Conservation (phyloP, 2,797 vertebrate genomes). For the Notolepis coatsorum region DNA sequence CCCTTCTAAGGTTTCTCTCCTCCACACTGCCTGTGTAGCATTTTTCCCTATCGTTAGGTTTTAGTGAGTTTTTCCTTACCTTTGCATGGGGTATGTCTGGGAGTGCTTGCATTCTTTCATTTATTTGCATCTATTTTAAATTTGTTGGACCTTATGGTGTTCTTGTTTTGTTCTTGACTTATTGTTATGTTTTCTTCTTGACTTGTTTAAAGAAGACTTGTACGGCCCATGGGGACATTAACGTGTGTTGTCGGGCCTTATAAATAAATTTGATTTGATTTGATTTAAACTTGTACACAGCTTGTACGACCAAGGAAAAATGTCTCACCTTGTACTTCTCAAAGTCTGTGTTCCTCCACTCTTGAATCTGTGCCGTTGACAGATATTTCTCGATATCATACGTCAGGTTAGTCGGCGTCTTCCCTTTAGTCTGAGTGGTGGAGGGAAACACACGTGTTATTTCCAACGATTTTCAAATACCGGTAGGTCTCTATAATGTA, state of each 20-base stretch:
- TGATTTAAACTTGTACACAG: background rate
- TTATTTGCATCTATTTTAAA: no score
- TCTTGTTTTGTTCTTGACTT: no score
- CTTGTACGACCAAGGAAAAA: background rate
- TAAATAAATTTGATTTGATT: background rate
- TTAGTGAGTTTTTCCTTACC: no score
- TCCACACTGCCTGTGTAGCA: no score
- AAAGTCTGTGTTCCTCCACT: conserved; percentile 81
- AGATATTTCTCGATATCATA: conserved; percentile 87
- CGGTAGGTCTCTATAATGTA: background rate
- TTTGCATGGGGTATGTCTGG: no score
- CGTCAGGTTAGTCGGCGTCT: conserved; percentile 72
- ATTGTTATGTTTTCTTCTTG: no score
- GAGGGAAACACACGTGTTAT: background rate
- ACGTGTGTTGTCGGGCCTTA: background rate
- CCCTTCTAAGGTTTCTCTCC: no score
- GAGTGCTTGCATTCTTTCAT: no score
- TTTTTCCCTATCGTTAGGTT: no score
- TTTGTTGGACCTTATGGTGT: no score
- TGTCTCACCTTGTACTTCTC: conserved; percentile 81
- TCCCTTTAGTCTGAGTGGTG: conserved; percentile 84
- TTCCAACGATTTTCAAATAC: background rate
- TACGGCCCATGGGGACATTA: background rate
- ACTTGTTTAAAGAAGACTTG: no score
- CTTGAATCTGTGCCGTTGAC: conserved; percentile 75